phyloP scores from a whole-genome alignment of 1,140 invertebrate species.

The Dendroctonus valens region DNA sequence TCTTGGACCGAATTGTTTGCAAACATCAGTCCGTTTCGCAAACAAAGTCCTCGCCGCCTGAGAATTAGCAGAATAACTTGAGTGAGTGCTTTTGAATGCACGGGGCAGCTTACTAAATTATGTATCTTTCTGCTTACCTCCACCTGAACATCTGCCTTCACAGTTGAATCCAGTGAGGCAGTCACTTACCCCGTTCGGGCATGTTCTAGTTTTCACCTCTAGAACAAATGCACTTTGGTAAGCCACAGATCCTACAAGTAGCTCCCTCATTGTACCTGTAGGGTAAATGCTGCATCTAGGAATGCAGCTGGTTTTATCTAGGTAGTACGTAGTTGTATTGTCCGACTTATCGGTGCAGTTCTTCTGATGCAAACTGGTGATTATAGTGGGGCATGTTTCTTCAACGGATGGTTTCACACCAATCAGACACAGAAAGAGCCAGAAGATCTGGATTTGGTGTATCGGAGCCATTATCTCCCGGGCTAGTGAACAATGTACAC shows the following conservation, averaged over 20 bases:
- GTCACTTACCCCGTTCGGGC: background rate
- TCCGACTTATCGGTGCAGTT: conserved; percentile 22
- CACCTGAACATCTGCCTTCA: conserved; percentile 16
- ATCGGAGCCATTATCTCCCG: too few relatives aligned
- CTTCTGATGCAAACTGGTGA: conserved; percentile 25
- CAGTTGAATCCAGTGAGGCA: conserved; percentile 23
- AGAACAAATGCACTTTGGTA: background rate
- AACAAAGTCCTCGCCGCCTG: background rate
- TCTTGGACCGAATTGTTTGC: background rate
- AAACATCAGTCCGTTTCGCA: background rate
- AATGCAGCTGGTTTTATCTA: conserved; percentile 21
- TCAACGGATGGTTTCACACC: background rate
- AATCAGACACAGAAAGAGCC: background rate
- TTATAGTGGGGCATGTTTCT: conserved; percentile 11
- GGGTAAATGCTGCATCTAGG: conserved; percentile 22
- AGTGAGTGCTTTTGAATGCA: background rate
- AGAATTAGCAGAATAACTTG: background rate
- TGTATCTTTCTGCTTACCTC: background rate
- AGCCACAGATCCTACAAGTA: background rate
- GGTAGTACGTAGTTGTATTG: conserved; percentile 11
- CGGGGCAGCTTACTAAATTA: background rate
- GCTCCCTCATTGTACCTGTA: conserved; percentile 9
- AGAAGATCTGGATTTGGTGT: too few relatives aligned
- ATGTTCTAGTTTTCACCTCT: background rate
- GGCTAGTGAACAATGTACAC: too few relatives aligned